Conservation (phyloP, 2,888 invertebrate species). For the Scaptomyza polygonia region DNA sequence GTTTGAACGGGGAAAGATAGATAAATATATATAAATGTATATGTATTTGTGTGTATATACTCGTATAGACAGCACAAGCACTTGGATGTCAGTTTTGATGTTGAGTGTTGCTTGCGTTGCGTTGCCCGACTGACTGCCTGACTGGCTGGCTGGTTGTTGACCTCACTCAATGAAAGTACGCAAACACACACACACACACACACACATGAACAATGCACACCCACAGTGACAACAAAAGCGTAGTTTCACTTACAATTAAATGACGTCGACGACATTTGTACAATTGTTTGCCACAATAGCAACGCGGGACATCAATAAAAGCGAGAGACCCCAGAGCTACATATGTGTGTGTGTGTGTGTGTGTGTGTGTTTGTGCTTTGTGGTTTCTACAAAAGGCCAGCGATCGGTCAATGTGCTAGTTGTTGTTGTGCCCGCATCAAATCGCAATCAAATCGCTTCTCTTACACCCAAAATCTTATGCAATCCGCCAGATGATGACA, state of each 20-base stretch:
- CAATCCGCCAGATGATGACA: conserved; percentile 32
- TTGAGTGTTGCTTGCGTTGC: conserved; percentile 62
- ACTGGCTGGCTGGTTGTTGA: conserved; percentile 64
- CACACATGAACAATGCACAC: not conserved
- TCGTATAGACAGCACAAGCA: conserved; percentile 66
- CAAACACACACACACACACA: conserved; percentile 22
- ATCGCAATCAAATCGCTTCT: conserved; percentile 56
- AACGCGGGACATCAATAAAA: conserved; percentile 79
- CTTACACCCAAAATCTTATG: conserved; percentile 40
- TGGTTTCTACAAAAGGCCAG: conserved; percentile 55
- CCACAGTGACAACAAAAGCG: conserved; percentile 56
- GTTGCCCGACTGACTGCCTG: conserved; percentile 13
- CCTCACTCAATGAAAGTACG: conserved; percentile 58
- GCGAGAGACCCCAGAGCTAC: conserved; percentile 57
- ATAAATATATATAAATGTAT: conserved; percentile 51
- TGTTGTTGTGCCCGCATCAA: conserved; percentile 76
- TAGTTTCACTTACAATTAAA: conserved; percentile 81
- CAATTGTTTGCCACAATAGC: conserved; percentile 74
- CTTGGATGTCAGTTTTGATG: conserved; percentile 62
- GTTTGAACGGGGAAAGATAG: conserved; percentile 39
- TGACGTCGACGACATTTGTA: conserved; percentile 76
- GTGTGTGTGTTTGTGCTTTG: conserved; percentile 22
- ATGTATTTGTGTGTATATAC: not conserved
- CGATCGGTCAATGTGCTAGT: conserved; percentile 77
- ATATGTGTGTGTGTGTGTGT: conserved; percentile 3